Evolutionary conservation across 64 coral and sea anemone species (phyloP), one percentile per base, ranked within the genome.

Genomic region (Pachyseris speciosa): DNA sequence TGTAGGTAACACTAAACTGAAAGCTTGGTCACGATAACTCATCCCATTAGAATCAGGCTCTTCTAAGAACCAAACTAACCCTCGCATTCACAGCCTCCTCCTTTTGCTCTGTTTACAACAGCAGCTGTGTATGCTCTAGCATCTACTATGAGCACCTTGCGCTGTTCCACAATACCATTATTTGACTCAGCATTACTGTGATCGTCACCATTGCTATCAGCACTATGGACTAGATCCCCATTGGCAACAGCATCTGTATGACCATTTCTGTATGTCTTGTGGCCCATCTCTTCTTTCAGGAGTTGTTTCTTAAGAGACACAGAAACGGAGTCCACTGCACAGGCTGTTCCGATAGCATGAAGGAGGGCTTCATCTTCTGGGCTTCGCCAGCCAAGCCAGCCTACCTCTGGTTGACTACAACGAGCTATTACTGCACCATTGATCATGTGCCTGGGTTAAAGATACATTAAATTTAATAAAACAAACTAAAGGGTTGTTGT

Each of bases 381-480:
- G 78, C 86, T 95, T 66, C 97, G 84, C 94, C 97, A 95, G 19
- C 80, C 90, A 71, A 99, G 17, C 93, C 89, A 95, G 13, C 97
- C 97, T 4, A 99, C 97, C 37, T 95, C 90, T 2, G 97, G 97
- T 49, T 99, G 97, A 67, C 97, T 99, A 37, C 94, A 95, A 15
- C 97, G 94, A 15, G 94, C 97, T 85, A 99, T 95, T 2, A 99
- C 97, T 55, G 97, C 86, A 17, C 97, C 97, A 90, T 93, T 99
- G 10, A 80, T 83, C 75, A 88, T 85, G 80, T 99, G 93, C 67
- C 97, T 99, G 67, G 17, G 9, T 19, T 7, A 22, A 34, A 71
- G 27, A 25, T 25, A 25, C 4, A n/a, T n/a, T n/a, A 57, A 20
- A 47, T 47, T 47, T 47, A 47, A 47, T 9, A 47, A 47, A 47